Base-by-base conservation (phyloP, 2,888 invertebrate genomes). In the Tenthredo notha region DNA sequence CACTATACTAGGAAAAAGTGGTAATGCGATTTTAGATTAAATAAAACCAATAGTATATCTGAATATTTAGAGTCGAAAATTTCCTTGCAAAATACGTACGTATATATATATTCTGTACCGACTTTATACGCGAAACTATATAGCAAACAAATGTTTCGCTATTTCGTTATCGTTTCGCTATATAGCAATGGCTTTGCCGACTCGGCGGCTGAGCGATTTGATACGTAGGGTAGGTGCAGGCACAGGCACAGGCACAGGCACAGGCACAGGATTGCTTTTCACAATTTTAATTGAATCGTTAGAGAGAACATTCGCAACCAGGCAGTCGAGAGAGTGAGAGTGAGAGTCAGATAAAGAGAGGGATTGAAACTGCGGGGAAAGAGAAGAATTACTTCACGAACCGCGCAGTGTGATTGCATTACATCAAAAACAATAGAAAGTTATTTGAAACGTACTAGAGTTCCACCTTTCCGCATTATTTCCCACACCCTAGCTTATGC, bases 1-100 rank as follows among this genome's bases (percentile, higher is more conserved):
- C 25, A 25, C 72, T 74, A 43, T 43, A n/a, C 40, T 12, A 4
- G 47, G 3, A 80, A 80, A 80, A 80, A 80, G 80, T 50, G 58
- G 58, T 80, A 80, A 80, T 80, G 80, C 80, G 80, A 58, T 89
- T 88, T 90, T 89, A 88, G 88, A 90, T 91, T 90, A 90, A 89
- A 89, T 90, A 87, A 88, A 86, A 87, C 89, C 89, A 90, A 67
- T 37, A 12, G n/a, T 12, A 6, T 67, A 67, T 33, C 12, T 18
- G 33, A 33, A 67, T 67, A 67, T 33, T 33, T 29, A 1, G 33
- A 6, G 1, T 67, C 33, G 15, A 33, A 67, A 67, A 33, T 67
- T 33, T 25, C 2, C 33, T 33, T 33, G 33, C n/a, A 67, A 33
- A 33, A 29, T 65, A 33, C 2, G 2, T 7, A 25, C 1, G 33